These are phyloP conservation scores for Gnathonemus longibarbis DNA, from an alignment of 2,113 vertebrate genomes.

Conservation along the genomic window DNA sequence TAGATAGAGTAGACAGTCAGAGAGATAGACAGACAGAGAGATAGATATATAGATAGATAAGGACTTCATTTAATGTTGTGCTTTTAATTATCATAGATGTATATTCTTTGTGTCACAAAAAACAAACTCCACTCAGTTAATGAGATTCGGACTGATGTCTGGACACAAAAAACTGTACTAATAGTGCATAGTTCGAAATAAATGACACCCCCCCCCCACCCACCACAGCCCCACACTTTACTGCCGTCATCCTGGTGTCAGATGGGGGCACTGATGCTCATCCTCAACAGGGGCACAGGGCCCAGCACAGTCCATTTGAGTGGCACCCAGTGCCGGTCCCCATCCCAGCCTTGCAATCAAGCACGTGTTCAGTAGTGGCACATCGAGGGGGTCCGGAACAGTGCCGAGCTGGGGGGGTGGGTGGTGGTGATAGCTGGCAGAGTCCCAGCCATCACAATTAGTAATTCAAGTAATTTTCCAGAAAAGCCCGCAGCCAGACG, in stretches of 20 bases:
- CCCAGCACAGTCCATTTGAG: background rate
- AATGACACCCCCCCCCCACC: background rate
- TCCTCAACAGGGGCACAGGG: background rate
- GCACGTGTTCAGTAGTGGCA: constrained; percentile 2
- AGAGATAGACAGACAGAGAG: background rate
- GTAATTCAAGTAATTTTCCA: constrained; percentile 74
- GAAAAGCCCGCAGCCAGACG: constrained; percentile 63
- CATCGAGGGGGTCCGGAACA: constrained; percentile 8
- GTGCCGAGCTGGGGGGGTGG: constrained; percentile 24
- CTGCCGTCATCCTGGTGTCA: background rate
- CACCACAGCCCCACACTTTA: background rate
- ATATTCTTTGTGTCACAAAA: background rate
- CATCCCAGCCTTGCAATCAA: background rate
- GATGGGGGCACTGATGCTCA: background rate
- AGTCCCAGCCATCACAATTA: constrained; percentile 63
- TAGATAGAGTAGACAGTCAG: background rate
- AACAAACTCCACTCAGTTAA: background rate
- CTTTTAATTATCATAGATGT: background rate
- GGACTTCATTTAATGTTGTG: background rate
- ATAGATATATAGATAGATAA: background rate
- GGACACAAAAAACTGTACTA: background rate
- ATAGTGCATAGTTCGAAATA: background rate
- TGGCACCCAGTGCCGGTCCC: background rate
- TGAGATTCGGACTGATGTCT: background rate
- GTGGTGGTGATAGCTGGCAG: constrained; percentile 28